Percentiles rank a stretch among this genome's conserved stretches.
Evolutionary conservation across 2,113 vertebrate genomes (phyloP).

Genomic region (Tenebrosternarchus preto): DNA sequence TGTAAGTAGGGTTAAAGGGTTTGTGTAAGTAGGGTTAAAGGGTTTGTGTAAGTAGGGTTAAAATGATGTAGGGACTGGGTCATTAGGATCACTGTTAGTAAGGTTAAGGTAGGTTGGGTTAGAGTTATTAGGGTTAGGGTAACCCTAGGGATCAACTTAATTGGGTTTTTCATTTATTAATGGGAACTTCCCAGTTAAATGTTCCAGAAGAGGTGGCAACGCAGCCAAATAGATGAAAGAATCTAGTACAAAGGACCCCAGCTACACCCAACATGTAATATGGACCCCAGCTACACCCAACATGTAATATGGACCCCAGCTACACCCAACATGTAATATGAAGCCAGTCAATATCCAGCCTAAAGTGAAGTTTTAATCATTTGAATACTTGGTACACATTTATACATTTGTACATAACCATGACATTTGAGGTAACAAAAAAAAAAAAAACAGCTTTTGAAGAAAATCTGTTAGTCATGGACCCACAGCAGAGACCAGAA

Average conservation of each 20-base stretch:
- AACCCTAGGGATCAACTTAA: too few relatives aligned
- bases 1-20: too few relatives aligned
- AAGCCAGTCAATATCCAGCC: conserved; percentile 41
- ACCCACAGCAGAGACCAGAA: background rate
- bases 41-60: too few relatives aligned
- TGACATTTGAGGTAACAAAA: conserved; percentile 34
- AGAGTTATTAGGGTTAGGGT: too few relatives aligned
- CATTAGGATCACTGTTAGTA: too few relatives aligned
- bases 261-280: background rate
- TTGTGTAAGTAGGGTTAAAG: too few relatives aligned
- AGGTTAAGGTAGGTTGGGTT: too few relatives aligned
- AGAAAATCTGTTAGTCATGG: background rate
- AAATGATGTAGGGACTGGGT: too few relatives aligned
- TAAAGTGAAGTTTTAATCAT: conserved; percentile 45
- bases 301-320: conserved; percentile 10
- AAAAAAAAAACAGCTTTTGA: conserved; percentile 15
- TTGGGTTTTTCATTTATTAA: conserved; percentile 14
- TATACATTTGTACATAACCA: conserved; percentile 38
- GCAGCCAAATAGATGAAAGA: conserved; percentile 41
- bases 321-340: conserved; percentile 12
- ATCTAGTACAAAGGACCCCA: conserved; percentile 45
- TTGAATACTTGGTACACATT: too few relatives aligned
- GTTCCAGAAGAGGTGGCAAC: conserved; percentile 43
- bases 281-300: too few relatives aligned
- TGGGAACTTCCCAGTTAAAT: too few relatives aligned